Conservation (phyloP, 2,113 vertebrate genomes). For the Trachemys scripta region DNA sequence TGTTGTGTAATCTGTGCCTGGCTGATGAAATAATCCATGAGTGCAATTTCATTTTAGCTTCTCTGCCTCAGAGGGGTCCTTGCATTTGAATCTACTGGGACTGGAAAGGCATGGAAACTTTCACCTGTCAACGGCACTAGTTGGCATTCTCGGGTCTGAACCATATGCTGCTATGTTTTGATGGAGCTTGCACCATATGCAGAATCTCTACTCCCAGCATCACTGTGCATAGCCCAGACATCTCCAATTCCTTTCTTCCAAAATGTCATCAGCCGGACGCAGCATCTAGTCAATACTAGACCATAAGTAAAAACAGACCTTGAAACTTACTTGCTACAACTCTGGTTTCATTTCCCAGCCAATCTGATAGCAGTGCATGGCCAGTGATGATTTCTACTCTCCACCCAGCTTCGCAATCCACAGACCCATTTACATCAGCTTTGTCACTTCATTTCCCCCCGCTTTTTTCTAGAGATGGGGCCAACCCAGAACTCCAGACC, state of each 20-base stretch:
- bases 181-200: not conserved
- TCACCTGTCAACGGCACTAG: not conserved
- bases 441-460: not conserved
- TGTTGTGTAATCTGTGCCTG: fast-evolving
- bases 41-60: not conserved
- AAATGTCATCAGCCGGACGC: not conserved
- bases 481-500: not conserved
- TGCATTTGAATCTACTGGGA: not conserved
- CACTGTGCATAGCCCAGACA: not conserved
- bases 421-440: not conserved
- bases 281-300: not conserved
- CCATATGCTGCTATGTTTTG: not conserved
- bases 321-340: fast-evolving
- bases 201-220: not conserved
- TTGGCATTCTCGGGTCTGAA: not conserved
- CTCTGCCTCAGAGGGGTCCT: not conserved
- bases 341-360: not conserved
- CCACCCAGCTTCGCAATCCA: not conserved
- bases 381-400: not conserved
- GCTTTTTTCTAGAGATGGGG: fast-evolving
- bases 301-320: not conserved
- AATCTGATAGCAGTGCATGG: not conserved
- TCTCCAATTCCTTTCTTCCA: not conserved
- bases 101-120: not conserved
- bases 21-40: not conserved